Evolutionary conservation across 2,888 invertebrate species (phyloP).

Genomic region (Tetrapedia diversipes): DNA sequence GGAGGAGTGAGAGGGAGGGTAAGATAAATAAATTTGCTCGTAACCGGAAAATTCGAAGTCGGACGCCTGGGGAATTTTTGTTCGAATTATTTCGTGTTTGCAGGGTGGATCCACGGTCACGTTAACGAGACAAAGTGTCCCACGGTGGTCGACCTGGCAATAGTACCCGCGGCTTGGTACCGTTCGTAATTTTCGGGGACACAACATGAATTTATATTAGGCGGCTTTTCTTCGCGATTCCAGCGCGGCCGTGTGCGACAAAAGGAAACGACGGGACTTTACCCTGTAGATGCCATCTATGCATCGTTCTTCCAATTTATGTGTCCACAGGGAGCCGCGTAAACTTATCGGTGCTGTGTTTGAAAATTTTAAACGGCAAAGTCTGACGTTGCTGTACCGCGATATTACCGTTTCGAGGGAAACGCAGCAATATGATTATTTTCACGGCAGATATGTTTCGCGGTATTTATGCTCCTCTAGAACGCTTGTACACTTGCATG

Average conservation of each 20-base stretch:
- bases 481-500: too few relatives aligned
- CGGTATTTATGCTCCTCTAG: too few relatives aligned
- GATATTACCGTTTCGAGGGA: background rate
- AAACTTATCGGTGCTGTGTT: constrained; percentile 16
- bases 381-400: background rate
- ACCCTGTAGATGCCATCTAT: constrained; percentile 19
- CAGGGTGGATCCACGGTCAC: constrained; percentile 12
- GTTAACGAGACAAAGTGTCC: constrained; percentile 59
- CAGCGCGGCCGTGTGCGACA: constrained; percentile 31
- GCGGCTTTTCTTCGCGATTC: constrained; percentile 32
- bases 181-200: constrained; percentile 51
- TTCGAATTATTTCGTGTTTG: constrained; percentile 29
- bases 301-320: constrained; percentile 30
- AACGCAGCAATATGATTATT: background rate
- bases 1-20: background rate
- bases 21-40: background rate
- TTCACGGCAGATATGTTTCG: too few relatives aligned
- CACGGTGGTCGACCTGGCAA: constrained; percentile 18
- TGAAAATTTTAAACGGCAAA: constrained; percentile 10
- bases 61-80: constrained; percentile 16
- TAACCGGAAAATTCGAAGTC: background rate
- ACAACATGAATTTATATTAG: constrained; percentile 58
- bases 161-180: constrained; percentile 22
- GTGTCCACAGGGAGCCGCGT: background rate
- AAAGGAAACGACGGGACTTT: constrained; percentile 28